phyloP scores from a whole-genome alignment of 1,140 invertebrate species.

The Ephestia elutella region DNA sequence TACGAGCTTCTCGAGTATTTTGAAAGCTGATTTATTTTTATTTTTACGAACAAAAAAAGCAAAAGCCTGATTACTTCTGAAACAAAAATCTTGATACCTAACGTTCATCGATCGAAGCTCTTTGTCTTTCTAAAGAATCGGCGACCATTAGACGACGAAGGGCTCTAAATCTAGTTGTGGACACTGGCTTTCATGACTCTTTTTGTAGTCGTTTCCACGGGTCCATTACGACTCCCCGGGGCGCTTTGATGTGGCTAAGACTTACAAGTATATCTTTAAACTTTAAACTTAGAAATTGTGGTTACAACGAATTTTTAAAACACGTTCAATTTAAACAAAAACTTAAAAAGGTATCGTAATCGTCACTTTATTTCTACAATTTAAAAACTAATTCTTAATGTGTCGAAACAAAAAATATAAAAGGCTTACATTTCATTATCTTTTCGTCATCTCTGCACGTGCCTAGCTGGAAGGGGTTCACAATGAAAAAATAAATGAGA shows the following conservation, averaged over 20 bases:
- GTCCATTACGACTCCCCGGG: slow-evolving; percentile 50
- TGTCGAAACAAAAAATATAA: neutral
- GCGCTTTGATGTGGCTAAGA: slow-evolving; percentile 38
- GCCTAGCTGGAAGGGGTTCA: neutral
- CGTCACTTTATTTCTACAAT: no score
- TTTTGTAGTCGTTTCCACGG: slow-evolving; percentile 48
- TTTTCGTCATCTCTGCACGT: slow-evolving; percentile 58
- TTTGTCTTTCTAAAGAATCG: neutral
- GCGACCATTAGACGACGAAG: slow-evolving; percentile 16
- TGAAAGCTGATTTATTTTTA: no score
- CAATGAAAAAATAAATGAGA: slow-evolving; percentile 7
- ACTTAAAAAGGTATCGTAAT: no score
- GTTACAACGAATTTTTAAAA: neutral
- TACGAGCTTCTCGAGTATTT: neutral
- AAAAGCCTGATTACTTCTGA: neutral
- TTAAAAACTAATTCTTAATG: neutral
- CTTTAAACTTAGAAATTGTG: slow-evolving; percentile 21
- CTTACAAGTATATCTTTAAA: slow-evolving; percentile 26
- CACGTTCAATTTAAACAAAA: no score
- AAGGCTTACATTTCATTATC: slow-evolving; percentile 53
- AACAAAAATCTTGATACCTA: neutral
- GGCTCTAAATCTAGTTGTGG: slow-evolving; percentile 49
- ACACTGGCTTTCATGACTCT: slow-evolving; percentile 35
- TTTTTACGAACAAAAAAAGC: no score
- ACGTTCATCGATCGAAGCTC: slow-evolving; percentile 3